Percentiles rank a stretch among this genome's conserved stretches.
These are phyloP conservation scores for Myxocyprinus asiaticus DNA, from an alignment of 2,113 vertebrate genomes.

Conservation along the genomic window DNA sequence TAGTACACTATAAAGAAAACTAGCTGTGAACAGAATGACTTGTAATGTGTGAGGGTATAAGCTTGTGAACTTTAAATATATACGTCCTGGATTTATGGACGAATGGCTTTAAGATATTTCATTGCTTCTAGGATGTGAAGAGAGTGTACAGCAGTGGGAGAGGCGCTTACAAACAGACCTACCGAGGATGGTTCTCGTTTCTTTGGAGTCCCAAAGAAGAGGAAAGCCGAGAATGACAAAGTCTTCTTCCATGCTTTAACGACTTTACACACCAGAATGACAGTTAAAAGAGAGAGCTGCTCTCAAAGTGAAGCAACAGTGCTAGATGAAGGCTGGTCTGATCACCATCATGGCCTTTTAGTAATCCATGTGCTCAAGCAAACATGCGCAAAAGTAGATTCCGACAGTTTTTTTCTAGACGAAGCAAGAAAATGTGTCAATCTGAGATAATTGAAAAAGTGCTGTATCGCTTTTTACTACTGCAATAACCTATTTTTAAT, in stretches of 20 bases:
- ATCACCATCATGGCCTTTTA: conserved; percentile 54
- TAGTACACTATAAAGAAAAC: background rate
- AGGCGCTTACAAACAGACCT: conserved; percentile 34
- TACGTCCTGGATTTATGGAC: background rate
- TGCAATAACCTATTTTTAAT: conserved; percentile 37
- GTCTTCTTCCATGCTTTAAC: background rate
- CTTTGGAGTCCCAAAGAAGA: conserved; percentile 57
- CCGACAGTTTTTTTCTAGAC: too few species aligned
- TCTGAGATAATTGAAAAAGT: conserved; percentile 5
- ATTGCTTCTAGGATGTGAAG: conserved; percentile 49
- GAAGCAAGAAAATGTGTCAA: background rate
- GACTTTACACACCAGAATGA: background rate
- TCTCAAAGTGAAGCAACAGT: conserved; percentile 31
- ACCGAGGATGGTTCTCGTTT: conserved; percentile 61
- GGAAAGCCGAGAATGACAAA: conserved; percentile 53
- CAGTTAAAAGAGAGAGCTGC: conserved; percentile 1
- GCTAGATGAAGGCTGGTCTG: conserved; percentile 40
- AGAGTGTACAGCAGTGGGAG: conserved; percentile 42
- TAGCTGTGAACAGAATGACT: background rate
- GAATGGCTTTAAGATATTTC: too few species aligned
- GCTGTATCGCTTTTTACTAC: conserved; percentile 18
- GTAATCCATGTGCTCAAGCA: conserved; percentile 40
- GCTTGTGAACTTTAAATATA: background rate
- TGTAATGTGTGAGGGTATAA: background rate
- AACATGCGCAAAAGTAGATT: background rate